phyloP scores from a whole-genome alignment of 2,888 invertebrate species.

The Poecilobothrus nobilitatus region DNA sequence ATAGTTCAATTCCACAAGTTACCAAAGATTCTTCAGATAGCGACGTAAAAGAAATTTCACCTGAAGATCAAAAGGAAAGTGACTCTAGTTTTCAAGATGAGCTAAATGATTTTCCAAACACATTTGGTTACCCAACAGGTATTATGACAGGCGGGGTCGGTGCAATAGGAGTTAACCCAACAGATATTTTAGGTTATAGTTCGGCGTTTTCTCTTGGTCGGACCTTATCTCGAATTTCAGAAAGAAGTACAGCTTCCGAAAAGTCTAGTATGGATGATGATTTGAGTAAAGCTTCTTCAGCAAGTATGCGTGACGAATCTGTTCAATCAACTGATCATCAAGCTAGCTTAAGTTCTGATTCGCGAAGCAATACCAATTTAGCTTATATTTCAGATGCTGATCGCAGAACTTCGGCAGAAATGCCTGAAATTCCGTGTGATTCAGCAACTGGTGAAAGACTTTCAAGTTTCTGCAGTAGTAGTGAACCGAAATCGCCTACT shows the following conservation, averaged over 20 bases:
- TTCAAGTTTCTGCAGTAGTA: slow-evolving; percentile 44
- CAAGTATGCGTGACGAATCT: slow-evolving; percentile 77
- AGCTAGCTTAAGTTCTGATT: slow-evolving; percentile 76
- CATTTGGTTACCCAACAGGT: slow-evolving; percentile 59
- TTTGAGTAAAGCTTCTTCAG: slow-evolving; percentile 76
- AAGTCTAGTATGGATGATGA: slow-evolving; percentile 80
- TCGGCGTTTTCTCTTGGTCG: slow-evolving; percentile 65
- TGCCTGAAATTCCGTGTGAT: slow-evolving; percentile 77
- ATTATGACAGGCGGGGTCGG: slow-evolving; percentile 44
- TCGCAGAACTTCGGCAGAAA: slow-evolving; percentile 72
- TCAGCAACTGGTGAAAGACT: slow-evolving; percentile 50
- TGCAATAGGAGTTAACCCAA: slow-evolving; percentile 50
- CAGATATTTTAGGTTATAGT: slow-evolving; percentile 65
- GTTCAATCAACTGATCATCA: slow-evolving; percentile 76
- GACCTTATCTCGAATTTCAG: slow-evolving; percentile 77
- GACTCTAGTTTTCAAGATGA: slow-evolving; percentile 67
- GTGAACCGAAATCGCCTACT: slow-evolving; percentile 47
- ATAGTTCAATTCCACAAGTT: slow-evolving; percentile 37
- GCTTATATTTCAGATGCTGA: slow-evolving; percentile 73
- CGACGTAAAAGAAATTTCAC: slow-evolving; percentile 45
- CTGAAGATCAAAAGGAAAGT: slow-evolving; percentile 49
- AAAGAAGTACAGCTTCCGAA: slow-evolving; percentile 79
- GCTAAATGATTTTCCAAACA: slow-evolving; percentile 64
- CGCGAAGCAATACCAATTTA: slow-evolving; percentile 63
- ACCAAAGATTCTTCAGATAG: slow-evolving; percentile 39